Evolutionary conservation across 2,888 invertebrate genomes (phyloP), one percentile per base, ranked within the genome.

Genomic region (Dynastes tityus): DNA sequence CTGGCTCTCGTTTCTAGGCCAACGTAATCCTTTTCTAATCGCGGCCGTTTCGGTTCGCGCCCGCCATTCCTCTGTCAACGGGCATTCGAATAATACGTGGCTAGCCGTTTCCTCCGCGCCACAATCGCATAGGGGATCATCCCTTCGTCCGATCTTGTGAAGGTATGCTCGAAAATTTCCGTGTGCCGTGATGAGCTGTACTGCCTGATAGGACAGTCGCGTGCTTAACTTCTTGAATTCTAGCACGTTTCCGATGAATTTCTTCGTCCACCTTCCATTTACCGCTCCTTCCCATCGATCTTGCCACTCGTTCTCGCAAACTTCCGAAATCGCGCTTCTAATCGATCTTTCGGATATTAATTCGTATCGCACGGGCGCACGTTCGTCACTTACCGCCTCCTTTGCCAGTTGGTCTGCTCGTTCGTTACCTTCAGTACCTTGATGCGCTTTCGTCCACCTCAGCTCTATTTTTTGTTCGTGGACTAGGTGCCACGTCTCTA

Each of bases 101-200:
- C 37, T 63, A 9, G 74, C 74, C 61, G 74, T 75, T 9, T 75
- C 74, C 2, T 61, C 63, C 37, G 16, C 74, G 37, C 63, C 63
- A 13, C 63, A 75, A 0, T 27, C 61, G 63, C 61, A 75, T 16
- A 16, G 16, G 16, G 16, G 16, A 16, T 16, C 16, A 11, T 75
- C 40, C 45, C 45, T 37, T 13, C 74, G 37, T 13, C 63, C 74
- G 2, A 75, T 75, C 40, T 13, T 61, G 6, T 75, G 40, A 16
- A 75, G 22, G 11, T 75, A 75, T 1, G 74, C 40, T 22, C 45
- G 11, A 5, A 58, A 75, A 32, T 75, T 75, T 1, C 74, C 74
- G 61, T 75, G 74, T 9, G 63, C 61, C 0, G 63, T 75, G 8
- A 61, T n/a, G 5, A 74, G 13, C 22, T 75, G 37, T 22, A 63